Evolutionary conservation across 1,140 invertebrate species (phyloP), one percentile per base, ranked within the genome.

Genomic region (Patella vulgata): DNA sequence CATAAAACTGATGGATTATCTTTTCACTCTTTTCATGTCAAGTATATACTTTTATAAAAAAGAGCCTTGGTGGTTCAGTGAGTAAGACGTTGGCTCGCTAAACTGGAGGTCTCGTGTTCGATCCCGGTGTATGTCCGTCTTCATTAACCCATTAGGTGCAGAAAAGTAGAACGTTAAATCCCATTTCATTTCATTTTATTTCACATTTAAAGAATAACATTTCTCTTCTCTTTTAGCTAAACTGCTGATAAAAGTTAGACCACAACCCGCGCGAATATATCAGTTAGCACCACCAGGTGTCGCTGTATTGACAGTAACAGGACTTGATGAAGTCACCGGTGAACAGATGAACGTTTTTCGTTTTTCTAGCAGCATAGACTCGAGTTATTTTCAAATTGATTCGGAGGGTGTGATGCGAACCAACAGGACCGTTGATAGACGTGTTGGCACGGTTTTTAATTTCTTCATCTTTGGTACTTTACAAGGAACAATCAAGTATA

Each of bases 201-300:
- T n/a, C n/a, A n/a, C n/a, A n/a, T n/a, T n/a, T n/a, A n/a, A n/a
- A n/a, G n/a, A n/a, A n/a, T n/a, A n/a, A n/a, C n/a, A n/a, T n/a
- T n/a, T n/a, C n/a, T n/a, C n/a, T n/a, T n/a, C n/a, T n/a, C n/a
- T n/a, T n/a, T n/a, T n/a, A n/a, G n/a, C n/a, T n/a, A 43, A 59
- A 11, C 27, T 67, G 5, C 44, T 62, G 8, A 48, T 67, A 21
- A 53, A 12, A 21, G 65, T 67, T 4, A 59, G 53, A 9, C 67
- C 70, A 25, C 64, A 69, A 40, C 67, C 70, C 8, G 68, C 68
- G 3, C 23, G 68, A 19, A 61, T 75, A 11, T 68, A 75, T 42
- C 28, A 63, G 25, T 68, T 68, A 25, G 68, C 73, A 0, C 65
- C 68, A 6, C 50, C 63, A 3, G 62, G 54, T 23, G 64, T 63